Evolutionary conservation across 1,140 invertebrate genomes (phyloP).

Genomic region (Apis dorsata): DNA sequence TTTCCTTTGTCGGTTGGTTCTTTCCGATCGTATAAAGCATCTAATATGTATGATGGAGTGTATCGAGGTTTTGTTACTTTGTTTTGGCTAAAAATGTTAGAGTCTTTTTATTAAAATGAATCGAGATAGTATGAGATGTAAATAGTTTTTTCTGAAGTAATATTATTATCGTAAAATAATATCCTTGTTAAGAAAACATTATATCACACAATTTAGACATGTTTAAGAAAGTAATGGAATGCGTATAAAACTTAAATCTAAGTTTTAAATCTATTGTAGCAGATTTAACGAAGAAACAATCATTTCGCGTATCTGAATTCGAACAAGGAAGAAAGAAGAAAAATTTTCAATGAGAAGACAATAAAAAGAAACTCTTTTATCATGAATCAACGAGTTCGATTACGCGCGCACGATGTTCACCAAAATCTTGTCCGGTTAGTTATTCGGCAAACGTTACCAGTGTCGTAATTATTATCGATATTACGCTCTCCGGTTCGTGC

Average conservation of each 20-base stretch:
- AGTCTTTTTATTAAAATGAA: too few species aligned
- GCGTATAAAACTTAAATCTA: too few species aligned
- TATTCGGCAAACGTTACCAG: background rate
- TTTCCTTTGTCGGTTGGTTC: background rate
- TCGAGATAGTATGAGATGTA: too few species aligned
- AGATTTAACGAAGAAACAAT: too few species aligned
- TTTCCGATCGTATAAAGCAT: background rate
- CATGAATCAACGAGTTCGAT: background rate
- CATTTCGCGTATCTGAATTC: background rate
- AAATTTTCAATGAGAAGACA: background rate
- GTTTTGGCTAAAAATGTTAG: background rate
- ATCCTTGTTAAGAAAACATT: too few species aligned
- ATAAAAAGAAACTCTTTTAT: too few species aligned
- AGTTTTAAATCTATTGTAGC: too few species aligned
- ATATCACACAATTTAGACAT: too few species aligned
- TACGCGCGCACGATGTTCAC: constrained; percentile 3
- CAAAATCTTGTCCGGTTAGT: background rate
- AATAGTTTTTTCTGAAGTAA: too few species aligned
- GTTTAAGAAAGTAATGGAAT: too few species aligned
- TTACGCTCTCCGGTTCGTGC: constrained; percentile 23
- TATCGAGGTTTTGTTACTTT: too few species aligned
- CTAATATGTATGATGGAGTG: background rate
- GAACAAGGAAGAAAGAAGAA: background rate
- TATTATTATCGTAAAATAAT: too few species aligned
- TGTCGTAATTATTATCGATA: constrained; percentile 46